Base-by-base conservation (phyloP, 2,113 vertebrate genomes). In the Delphinus delphis region DNA sequence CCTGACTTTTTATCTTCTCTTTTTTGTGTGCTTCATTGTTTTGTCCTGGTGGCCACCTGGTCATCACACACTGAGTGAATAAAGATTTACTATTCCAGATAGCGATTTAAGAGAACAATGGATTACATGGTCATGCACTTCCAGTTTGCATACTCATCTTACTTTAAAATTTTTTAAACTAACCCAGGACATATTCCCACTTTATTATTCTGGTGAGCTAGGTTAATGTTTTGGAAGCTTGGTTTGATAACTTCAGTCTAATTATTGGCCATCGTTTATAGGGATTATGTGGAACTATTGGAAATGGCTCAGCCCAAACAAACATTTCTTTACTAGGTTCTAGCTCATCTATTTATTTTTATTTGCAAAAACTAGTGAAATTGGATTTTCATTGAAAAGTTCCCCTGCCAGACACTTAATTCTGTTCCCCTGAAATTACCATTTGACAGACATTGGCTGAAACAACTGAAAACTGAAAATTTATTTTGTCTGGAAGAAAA, bases 171-270 rank as follows among this genome's bases (percentile, higher is more conserved):
- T 86, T 60, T 81, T 77, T 63, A 94, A 94, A 25, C 28, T 44
- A 41, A 85, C n/a, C 4, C 65, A 68, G 23, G 14, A 2, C 10
- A 15, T 50, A 58, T 76, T 94, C 26, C 33, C 79, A 68, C 80
- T 96, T 77, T 76, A 25, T 96, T 84, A 90, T 94, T 92, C 63
- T 84, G 15, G 9, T 73, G 33, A 87, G 8, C 74, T n/a, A 80
- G n/a, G 63, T 95, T 94, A 96, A 95, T 86, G 73, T 90, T 90
- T 96, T 96, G 84, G 97, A 96, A 96, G 60, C 80, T 92, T 76
- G 20, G 62, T 80, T 87, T 96, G 83, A 94, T 86, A 87, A 92
- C 36, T 74, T 76, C 25, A 82, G 12, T 86, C 31, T 93, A 70
- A 58, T 89, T 77, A 91, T 80, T 93, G 36, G 23, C 63, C 41